These are phyloP conservation scores for Platycercus adscitus DNA, from an alignment of 2,113 vertebrate species.

Conservation along the genomic window DNA sequence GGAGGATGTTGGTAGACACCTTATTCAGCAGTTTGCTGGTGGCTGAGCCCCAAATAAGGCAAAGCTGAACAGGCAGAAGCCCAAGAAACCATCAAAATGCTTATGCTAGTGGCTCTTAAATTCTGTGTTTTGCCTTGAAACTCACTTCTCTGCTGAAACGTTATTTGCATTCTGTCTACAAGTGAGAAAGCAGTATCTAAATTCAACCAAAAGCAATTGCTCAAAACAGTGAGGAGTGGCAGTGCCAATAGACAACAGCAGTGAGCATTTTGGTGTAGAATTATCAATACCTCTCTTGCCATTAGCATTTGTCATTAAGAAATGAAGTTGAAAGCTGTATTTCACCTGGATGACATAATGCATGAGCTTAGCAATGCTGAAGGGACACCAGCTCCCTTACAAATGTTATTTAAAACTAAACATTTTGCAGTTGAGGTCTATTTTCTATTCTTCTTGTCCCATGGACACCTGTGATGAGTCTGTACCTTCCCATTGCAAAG, in stretches of 20 bases:
- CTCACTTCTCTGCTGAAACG: background rate
- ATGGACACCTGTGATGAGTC: background rate
- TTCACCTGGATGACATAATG: background rate
- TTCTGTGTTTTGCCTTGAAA: constrained; percentile 19
- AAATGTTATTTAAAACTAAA: background rate
- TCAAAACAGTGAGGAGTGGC: background rate
- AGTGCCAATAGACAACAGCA: background rate
- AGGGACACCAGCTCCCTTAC: background rate
- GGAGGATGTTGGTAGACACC: background rate
- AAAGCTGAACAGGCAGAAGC: constrained; percentile 15
- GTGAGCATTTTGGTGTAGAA: background rate
- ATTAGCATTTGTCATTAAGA: background rate
- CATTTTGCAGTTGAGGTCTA: background rate
- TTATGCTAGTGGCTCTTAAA: constrained; percentile 14
- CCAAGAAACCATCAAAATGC: constrained; percentile 31
- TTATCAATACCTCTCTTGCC: background rate
- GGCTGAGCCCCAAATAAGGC: constrained; percentile 9
- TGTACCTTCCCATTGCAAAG: background rate
- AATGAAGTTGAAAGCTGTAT: background rate
- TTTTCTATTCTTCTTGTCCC: background rate
- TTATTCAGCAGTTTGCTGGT: background rate
- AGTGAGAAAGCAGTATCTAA: background rate
- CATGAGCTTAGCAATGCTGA: background rate
- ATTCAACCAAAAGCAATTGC: background rate
- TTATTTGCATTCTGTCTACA: background rate